Base-by-base conservation (phyloP, 2,113 vertebrate genomes). In the Morone chrysops region DNA sequence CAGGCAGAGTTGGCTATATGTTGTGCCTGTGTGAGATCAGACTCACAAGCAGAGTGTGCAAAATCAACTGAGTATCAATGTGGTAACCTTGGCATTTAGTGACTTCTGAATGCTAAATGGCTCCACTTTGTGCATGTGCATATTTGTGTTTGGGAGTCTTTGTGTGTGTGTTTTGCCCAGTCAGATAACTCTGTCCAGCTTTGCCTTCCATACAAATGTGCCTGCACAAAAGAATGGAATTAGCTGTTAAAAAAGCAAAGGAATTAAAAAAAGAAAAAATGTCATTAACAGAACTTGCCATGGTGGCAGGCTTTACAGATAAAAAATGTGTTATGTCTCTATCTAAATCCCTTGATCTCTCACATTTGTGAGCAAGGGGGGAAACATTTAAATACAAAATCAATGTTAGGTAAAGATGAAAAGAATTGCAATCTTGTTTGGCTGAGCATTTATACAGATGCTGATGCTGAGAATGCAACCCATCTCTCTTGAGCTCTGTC, bases 11-110 rank as follows among this genome's bases (percentile, higher is more conserved):
- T 40, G 67, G 8, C 63, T 61, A n/a, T 22, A 0, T 66, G 78
- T 7, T 48, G 62, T 41, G 7, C 3, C n/a, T 59, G 56, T 25
- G 14, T 54, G 47, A 85, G 51, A 48, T 74, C 65, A 77, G 59
- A 69, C 72, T 84, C 71, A 75, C 59, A 75, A 71, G 22, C 56
- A 70, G 56, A 70, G 66, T 20, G 62, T n/a, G 41, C 68, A 72
- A 73, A 84, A 91, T 83, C 81, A 81, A 80, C 77, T 14, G 47
- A 51, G 75, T 6, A 80, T 87, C 18, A 38, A 83, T 61, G 63
- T 13, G 68, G 70, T 83, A 83, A 87, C 83, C 79, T 91, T 83
- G 85, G 75, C 69, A 88, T 86, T 92, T 87, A 89, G 76, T 70
- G 77, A 82, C 83, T 80, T 66, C 36, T 85, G 68, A 82, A 86